A percentile compares a stretch with the other conserved stretches of the same genome.
Conservation (phyloP, 2,113 vertebrate genomes). For the Pitta sordida region DNA sequence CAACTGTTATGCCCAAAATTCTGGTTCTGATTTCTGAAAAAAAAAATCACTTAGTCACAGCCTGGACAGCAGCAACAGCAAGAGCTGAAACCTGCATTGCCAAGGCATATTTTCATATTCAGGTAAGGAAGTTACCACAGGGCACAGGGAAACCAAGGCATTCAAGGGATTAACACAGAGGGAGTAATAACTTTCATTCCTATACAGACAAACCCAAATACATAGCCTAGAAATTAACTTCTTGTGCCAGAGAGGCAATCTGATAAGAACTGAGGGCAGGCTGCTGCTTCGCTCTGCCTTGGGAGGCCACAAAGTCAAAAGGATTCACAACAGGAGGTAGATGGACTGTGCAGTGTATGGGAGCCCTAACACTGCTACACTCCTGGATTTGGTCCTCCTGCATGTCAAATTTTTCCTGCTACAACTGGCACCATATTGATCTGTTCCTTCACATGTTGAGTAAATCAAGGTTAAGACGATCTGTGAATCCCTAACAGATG, state of each 20-base stretch:
- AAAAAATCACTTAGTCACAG: not conserved
- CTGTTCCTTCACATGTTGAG: not conserved
- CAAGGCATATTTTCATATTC: fast-evolving
- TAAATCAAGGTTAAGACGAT: not conserved
- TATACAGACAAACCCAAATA: not conserved
- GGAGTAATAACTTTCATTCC: not conserved
- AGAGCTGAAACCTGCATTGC: not conserved
- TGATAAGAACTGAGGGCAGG: not conserved
- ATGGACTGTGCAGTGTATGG: fast-evolving
- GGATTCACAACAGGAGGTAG: not conserved
- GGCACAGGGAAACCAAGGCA: not conserved
- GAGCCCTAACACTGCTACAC: not conserved
- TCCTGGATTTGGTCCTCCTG: not conserved
- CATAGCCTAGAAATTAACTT: not conserved
- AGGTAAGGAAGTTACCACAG: not conserved
- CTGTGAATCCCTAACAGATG: not conserved
- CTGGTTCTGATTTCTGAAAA: not conserved
- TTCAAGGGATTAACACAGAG: not conserved
- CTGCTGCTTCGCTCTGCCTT: not conserved
- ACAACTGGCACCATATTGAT: fast-evolving
- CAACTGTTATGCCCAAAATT: not conserved
- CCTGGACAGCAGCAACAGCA: not conserved
- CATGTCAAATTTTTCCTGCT: not conserved
- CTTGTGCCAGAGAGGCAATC: not conserved
- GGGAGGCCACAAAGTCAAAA: not conserved